A percentile compares a stretch with the other conserved stretches of the same genome.
Conservation (phyloP, 1,140 invertebrate species). For the Helicoverpa armigera region DNA sequence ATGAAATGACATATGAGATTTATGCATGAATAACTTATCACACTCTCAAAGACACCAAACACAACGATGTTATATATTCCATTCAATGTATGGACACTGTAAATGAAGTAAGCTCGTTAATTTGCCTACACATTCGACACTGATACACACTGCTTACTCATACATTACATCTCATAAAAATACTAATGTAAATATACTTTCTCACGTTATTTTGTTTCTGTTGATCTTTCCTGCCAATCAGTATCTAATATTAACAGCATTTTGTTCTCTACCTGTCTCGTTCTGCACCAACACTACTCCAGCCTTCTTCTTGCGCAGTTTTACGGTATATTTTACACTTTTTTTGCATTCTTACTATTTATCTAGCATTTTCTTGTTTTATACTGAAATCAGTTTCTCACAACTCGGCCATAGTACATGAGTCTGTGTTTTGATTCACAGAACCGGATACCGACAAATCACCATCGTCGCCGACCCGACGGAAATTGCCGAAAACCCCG, state of each 20-base stretch:
- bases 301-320: slow-evolving; percentile 46
- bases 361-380: not conserved
- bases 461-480: slow-evolving; percentile 94
- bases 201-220: slow-evolving; percentile 27
- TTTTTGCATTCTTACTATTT: slow-evolving; percentile 8
- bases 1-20: no score
- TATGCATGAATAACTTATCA: no score
- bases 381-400: slow-evolving; percentile 29
- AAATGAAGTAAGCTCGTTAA: no score
- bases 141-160: not conserved
- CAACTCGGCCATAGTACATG: slow-evolving; percentile 28
- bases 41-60: no score
- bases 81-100: no score
- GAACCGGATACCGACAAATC: slow-evolving; percentile 93
- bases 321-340: slow-evolving; percentile 39
- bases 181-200: not conserved
- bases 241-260: slow-evolving; percentile 42
- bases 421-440: slow-evolving; percentile 86
- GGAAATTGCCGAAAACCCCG: slow-evolving; percentile 97
- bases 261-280: slow-evolving; percentile 44
- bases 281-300: slow-evolving; percentile 44
- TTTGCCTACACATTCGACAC: not conserved
- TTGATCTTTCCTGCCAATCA: slow-evolving; percentile 6
- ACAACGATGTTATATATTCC: no score
- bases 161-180: not conserved